phyloP scores from a whole-genome alignment of 2,797 vertebrate genomes.

The Pitangus sulphuratus region DNA sequence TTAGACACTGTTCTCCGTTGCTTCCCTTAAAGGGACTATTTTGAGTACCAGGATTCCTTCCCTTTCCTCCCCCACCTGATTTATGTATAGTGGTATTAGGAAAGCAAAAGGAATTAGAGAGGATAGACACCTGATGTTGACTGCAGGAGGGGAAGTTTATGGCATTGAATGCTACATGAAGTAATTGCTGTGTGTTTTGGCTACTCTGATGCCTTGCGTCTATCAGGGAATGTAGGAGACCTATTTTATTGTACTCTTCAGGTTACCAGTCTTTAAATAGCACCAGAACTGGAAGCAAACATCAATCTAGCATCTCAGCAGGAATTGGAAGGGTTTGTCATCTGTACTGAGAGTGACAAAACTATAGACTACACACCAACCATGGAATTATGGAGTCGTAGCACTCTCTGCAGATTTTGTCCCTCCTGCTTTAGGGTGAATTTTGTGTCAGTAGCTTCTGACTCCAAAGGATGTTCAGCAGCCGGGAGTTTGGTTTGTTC shows the following conservation, averaged over 20 bases:
- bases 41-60: background rate
- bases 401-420: background rate
- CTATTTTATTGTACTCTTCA: background rate
- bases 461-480: background rate
- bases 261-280: background rate
- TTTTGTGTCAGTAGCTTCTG: background rate
- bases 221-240: background rate
- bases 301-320: fast-evolving
- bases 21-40: background rate
- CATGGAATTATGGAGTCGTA: background rate
- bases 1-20: background rate
- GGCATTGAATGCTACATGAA: background rate
- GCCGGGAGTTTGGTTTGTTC: background rate
- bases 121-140: background rate
- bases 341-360: background rate
- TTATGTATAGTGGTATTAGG: background rate
- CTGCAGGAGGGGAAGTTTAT: background rate
- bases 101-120: background rate
- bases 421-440: background rate
- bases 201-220: background rate
- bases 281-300: background rate
- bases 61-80: background rate
- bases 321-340: background rate
- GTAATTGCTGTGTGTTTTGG: background rate
- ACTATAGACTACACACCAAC: background rate